Evolutionary conservation across 2,113 vertebrate genomes (phyloP).

Genomic region (Callopanchax toddi): DNA sequence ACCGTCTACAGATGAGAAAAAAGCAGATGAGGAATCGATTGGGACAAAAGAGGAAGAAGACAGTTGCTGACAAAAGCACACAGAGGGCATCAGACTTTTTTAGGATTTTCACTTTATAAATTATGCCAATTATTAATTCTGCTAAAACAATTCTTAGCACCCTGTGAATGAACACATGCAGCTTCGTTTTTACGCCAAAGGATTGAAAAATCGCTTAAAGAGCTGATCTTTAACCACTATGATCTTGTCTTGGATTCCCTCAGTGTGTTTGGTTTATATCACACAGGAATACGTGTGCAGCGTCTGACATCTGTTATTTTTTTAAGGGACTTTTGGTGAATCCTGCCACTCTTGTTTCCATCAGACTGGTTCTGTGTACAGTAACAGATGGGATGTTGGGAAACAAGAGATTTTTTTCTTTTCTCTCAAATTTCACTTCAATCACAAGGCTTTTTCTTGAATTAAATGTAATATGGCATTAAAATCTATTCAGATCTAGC

Average conservation of each 20-base stretch:
- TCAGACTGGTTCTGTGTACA: not conserved
- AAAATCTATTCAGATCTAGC: not conserved
- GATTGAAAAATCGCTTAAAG: conserved; percentile 14
- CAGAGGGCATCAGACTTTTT: not conserved
- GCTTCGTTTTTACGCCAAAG: not conserved
- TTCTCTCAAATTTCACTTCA: too few relatives aligned
- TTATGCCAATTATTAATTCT: not conserved
- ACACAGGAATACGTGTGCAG: not conserved
- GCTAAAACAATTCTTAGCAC: not conserved
- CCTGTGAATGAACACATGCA: not conserved
- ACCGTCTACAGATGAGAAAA: conserved; percentile 43
- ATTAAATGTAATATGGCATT: not conserved
- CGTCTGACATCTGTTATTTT: not conserved
- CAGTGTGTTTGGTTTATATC: not conserved
- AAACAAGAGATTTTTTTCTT: not conserved
- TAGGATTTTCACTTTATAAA: not conserved
- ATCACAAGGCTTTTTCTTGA: too few relatives aligned
- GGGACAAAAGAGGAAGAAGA: conserved; percentile 7
- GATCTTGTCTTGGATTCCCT: not conserved
- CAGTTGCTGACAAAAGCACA: conserved; percentile 15
- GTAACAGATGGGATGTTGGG: too few relatives aligned
- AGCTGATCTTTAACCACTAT: not conserved
- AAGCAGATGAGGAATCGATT: not conserved
- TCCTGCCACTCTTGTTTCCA: not conserved
- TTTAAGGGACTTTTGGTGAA: not conserved